These are phyloP conservation scores for Candidula unifasciata DNA, from an alignment of 2,888 invertebrate genomes.

Conservation along the genomic window DNA sequence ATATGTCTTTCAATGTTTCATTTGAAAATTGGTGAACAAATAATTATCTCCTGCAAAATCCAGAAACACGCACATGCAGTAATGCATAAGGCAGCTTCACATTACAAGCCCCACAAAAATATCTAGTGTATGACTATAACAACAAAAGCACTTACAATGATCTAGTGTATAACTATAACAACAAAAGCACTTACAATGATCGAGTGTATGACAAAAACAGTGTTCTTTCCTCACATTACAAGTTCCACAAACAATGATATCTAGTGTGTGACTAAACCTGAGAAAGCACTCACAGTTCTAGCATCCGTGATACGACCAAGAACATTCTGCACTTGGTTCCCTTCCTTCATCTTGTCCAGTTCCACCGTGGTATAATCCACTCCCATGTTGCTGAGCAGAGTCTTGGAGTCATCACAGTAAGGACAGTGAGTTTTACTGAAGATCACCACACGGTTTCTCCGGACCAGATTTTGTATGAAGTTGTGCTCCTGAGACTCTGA, in stretches of 20 bases:
- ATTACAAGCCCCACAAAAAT: no score
- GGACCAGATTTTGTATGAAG: slow-evolving; percentile 46
- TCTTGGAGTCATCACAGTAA: slow-evolving; percentile 66
- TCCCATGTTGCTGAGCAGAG: slow-evolving; percentile 64
- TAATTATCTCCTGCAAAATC: no score
- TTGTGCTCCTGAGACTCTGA: slow-evolving; percentile 29
- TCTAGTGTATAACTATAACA: no score
- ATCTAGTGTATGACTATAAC: no score
- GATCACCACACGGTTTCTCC: slow-evolving; percentile 71
- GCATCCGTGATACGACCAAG: slow-evolving; percentile 73
- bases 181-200: not conserved
- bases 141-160: no score
- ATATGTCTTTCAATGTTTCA: no score
- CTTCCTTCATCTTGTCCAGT: slow-evolving; percentile 69
- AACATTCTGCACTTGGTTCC: slow-evolving; percentile 66
- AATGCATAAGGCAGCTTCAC: no score
- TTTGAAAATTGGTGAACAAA: no score
- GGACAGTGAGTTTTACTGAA: slow-evolving; percentile 75
- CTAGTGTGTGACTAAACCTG: no score
- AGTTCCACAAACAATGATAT: not conserved
- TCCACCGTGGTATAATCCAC: slow-evolving; percentile 69
- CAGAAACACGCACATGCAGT: no score
- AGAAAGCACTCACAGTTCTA: slow-evolving; percentile 69
- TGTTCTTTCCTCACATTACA: not conserved
- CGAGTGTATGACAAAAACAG: not conserved